Percentiles rank a stretch among this genome's conserved stretches.
phyloP scores from a whole-genome alignment of 1,140 invertebrate genomes.

The Wiebesia pumilae region DNA sequence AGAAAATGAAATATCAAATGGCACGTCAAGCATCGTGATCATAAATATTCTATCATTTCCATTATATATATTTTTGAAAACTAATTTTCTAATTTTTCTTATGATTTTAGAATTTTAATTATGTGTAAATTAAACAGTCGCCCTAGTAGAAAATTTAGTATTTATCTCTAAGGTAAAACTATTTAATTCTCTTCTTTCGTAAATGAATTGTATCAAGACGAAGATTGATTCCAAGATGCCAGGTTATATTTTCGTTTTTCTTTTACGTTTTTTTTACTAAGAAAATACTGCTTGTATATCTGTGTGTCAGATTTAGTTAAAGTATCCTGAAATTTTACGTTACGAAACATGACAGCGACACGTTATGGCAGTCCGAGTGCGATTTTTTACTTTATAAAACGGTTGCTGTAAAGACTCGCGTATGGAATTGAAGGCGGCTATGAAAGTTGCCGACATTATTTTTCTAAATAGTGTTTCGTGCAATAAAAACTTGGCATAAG shows the following conservation, averaged over 20 bases:
- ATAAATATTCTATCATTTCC: background rate
- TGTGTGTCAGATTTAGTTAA: conserved; percentile 52
- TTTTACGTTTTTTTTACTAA: too few species aligned
- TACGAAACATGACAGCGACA: conserved; percentile 48
- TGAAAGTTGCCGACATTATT: conserved; percentile 70
- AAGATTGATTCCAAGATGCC: too few species aligned
- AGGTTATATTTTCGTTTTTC: too few species aligned
- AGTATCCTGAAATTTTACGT: conserved; percentile 15
- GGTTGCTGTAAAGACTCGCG: conserved; percentile 21
- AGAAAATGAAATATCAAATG: conserved; percentile 14
- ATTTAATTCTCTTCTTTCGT: too few species aligned
- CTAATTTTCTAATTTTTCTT: background rate
- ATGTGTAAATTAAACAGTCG: too few species aligned
- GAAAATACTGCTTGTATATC: background rate
- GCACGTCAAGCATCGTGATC: background rate
- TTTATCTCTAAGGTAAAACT: too few species aligned
- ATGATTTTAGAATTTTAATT: background rate
- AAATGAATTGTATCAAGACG: too few species aligned
- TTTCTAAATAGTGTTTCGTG: conserved; percentile 72
- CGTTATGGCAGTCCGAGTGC: conserved; percentile 55
- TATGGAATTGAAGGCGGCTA: conserved; percentile 49
- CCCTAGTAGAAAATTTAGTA: too few species aligned
- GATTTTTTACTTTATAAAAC: conserved; percentile 61
- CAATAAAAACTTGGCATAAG: conserved; percentile 69
- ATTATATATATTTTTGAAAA: background rate